A percentile compares a stretch with the other conserved stretches of the same genome.
Conservation (phyloP, 2,113 vertebrate genomes). For the Periophthalmodon schlosseri region DNA sequence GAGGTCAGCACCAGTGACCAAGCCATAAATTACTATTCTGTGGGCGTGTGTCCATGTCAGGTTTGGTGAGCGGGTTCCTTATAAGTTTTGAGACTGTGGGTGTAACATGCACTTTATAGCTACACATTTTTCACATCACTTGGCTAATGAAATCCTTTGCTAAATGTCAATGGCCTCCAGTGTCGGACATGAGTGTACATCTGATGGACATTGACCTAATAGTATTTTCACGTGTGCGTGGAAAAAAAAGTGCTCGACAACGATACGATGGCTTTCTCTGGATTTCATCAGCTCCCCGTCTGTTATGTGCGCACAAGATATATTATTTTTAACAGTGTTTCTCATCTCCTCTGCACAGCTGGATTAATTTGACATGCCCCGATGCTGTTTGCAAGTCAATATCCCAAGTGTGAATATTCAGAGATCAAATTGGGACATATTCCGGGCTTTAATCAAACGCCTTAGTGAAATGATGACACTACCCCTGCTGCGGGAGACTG, state of each 20-base stretch:
- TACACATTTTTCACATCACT: slow-evolving; percentile 2
- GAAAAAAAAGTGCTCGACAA: slow-evolving; percentile 3
- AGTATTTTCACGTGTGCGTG: slow-evolving; percentile 17
- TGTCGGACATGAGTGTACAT: slow-evolving; percentile 10
- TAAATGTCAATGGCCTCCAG: slow-evolving; percentile 35
- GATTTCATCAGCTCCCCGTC: slow-evolving; percentile 46
- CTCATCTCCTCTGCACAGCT: slow-evolving; percentile 22
- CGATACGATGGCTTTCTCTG: slow-evolving; percentile 37
- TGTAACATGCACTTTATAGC: background rate
- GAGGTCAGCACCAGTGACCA: slow-evolving; percentile 34
- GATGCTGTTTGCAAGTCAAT: slow-evolving; percentile 40
- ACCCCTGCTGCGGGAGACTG: slow-evolving; percentile 23
- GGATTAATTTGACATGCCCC: slow-evolving; percentile 14
- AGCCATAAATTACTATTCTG: slow-evolving; percentile 27
- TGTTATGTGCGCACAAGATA: slow-evolving; percentile 29
- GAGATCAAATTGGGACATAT: slow-evolving; percentile 28
- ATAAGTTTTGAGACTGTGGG: slow-evolving; percentile 20
- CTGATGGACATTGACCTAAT: slow-evolving; percentile 27
- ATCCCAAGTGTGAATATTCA: slow-evolving; percentile 30
- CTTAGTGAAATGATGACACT: slow-evolving; percentile 27
- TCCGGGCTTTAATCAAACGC: slow-evolving; percentile 44
- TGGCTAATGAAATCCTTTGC: slow-evolving; percentile 19
- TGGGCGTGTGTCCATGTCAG: slow-evolving; percentile 32
- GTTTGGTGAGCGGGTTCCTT: slow-evolving; percentile 27
- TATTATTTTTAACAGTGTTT: slow-evolving; percentile 39